phyloP scores from a whole-genome alignment of 2,888 invertebrate genomes.

The Gortyna flavago region DNA sequence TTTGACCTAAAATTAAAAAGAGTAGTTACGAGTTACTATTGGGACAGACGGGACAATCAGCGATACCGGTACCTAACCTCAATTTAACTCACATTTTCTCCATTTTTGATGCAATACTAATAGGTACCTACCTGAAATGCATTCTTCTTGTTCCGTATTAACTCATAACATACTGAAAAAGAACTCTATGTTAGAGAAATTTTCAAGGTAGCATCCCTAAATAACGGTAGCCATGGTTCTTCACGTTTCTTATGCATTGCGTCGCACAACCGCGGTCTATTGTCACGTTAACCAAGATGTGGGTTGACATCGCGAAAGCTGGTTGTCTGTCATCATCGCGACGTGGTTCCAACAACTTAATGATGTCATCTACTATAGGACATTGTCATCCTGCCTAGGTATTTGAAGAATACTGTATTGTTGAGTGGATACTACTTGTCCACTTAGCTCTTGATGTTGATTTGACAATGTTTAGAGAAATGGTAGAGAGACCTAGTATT shows the following conservation, averaged over 20 bases:
- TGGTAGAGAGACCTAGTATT: neutral
- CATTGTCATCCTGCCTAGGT: slow-evolving; percentile 50
- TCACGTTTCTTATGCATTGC: slow-evolving; percentile 51
- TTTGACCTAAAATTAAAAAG: neutral
- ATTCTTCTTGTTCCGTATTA: neutral
- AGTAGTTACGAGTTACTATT: too few species aligned
- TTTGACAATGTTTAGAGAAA: neutral
- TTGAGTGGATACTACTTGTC: slow-evolving; percentile 15
- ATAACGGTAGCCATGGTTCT: neutral
- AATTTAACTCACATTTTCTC: too few species aligned
- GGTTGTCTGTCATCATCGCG: slow-evolving; percentile 79
- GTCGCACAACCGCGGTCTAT: slow-evolving; percentile 61
- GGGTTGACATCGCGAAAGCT: slow-evolving; percentile 85
- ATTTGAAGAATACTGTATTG: slow-evolving; percentile 48
- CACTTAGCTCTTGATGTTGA: neutral
- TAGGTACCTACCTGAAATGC: neutral
- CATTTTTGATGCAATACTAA: neutral
- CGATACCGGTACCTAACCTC: too few species aligned
- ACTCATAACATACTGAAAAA: neutral
- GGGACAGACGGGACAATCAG: too few species aligned
- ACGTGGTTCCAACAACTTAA: slow-evolving; percentile 78
- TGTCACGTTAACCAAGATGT: slow-evolving; percentile 77
- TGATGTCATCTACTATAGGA: slow-evolving; percentile 65
- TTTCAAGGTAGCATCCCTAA: neutral
- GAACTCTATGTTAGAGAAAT: neutral